These are phyloP conservation scores for Sphecodes monilicornis DNA, from an alignment of 2,888 invertebrate species.

Conservation along the genomic window DNA sequence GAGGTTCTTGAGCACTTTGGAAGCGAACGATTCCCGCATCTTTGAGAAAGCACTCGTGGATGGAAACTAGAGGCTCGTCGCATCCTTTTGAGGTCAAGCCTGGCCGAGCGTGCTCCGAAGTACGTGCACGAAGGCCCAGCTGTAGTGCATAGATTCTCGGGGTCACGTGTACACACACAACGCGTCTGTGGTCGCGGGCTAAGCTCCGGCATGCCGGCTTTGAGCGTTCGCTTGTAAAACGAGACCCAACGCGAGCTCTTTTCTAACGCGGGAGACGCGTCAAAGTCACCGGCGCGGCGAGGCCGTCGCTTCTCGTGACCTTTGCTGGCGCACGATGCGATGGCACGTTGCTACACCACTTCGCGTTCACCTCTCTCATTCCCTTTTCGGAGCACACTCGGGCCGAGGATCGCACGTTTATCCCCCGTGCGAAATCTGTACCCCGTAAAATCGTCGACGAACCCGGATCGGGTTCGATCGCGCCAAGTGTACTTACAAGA, in stretches of 20 bases:
- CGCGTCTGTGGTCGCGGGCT: slow-evolving; percentile 42
- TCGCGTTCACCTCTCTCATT: slow-evolving; percentile 16
- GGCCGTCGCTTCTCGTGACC: slow-evolving; percentile 62
- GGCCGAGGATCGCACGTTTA: background rate
- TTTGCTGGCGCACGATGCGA: slow-evolving; percentile 55
- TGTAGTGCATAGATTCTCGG: slow-evolving; percentile 39
- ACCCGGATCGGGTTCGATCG: slow-evolving; percentile 5
- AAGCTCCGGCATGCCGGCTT: slow-evolving; percentile 42
- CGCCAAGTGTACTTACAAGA: slow-evolving; percentile 65
- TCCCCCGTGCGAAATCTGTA: slow-evolving; percentile 23
- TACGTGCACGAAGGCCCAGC: slow-evolving; percentile 27
- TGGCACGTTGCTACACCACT: slow-evolving; percentile 28
- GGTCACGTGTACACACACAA: slow-evolving; percentile 53
- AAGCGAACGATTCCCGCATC: background rate
- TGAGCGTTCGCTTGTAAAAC: slow-evolving; percentile 70
- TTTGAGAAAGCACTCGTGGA: background rate
- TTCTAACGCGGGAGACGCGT: slow-evolving; percentile 68
- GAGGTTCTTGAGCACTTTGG: background rate
- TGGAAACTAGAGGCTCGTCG: slow-evolving; percentile 14
- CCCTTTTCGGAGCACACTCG: slow-evolving; percentile 1
- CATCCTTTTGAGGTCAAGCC: slow-evolving; percentile 47
- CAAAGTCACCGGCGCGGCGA: slow-evolving; percentile 62
- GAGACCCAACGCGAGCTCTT: slow-evolving; percentile 64
- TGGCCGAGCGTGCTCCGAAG: slow-evolving; percentile 32
- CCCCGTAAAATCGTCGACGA: background rate